Evolutionary conservation across 2,113 vertebrate genomes (phyloP).

Genomic region (Caretta caretta): DNA sequence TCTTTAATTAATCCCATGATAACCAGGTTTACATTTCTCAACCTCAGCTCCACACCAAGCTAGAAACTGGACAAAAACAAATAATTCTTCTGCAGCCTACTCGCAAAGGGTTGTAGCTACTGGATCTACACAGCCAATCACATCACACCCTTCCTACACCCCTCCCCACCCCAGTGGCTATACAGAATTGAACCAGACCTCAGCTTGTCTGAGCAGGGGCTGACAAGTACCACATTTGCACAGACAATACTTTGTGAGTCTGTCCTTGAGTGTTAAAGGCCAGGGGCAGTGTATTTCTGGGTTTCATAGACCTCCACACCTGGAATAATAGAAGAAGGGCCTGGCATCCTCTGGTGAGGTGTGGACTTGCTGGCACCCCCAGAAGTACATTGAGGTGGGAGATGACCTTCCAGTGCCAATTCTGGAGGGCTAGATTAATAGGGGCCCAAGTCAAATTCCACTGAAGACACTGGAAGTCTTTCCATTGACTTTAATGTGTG

Average conservation of each 20-base stretch:
- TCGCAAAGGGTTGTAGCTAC: accelerated
- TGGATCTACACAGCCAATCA: background rate
- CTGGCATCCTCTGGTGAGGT: background rate
- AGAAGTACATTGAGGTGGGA: background rate
- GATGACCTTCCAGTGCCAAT: background rate
- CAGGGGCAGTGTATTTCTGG: background rate
- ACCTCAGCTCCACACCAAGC: background rate
- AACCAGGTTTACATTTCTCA: background rate
- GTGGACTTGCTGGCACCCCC: background rate
- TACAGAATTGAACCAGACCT: background rate
- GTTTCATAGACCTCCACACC: background rate
- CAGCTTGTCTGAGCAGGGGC: background rate
- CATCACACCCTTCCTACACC: background rate
- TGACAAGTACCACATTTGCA: background rate
- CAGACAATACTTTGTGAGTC: background rate
- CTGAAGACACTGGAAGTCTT: background rate
- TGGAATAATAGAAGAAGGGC: background rate
- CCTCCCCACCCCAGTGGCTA: background rate
- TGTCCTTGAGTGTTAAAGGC: background rate
- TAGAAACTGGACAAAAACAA: background rate
- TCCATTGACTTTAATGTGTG: background rate
- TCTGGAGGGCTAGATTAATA: background rate
- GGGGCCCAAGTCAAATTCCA: background rate
- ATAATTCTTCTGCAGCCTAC: accelerated
- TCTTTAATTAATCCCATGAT: background rate